A percentile compares a stretch with the other conserved stretches of the same genome.
phyloP scores from a whole-genome alignment of 2,113 vertebrate species.

The Steatornis caripensis region DNA sequence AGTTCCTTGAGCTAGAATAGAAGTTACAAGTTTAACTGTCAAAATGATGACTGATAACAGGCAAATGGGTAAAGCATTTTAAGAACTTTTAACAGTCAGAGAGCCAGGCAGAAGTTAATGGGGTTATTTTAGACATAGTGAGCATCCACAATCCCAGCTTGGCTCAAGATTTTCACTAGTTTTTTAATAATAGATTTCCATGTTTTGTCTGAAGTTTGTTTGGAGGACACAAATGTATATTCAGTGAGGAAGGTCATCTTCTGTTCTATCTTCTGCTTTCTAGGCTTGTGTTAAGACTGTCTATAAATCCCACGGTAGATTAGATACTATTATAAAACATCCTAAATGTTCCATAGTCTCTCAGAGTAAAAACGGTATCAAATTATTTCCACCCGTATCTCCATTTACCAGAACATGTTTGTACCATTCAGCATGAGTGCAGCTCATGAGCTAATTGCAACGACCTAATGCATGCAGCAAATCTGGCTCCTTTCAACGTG shows the following conservation, averaged over 20 bases:
- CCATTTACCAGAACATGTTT: not conserved
- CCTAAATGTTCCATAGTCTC: not conserved
- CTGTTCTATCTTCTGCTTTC: not conserved
- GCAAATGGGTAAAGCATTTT: not conserved
- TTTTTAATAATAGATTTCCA: not conserved
- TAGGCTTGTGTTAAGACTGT: not conserved
- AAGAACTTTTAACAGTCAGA: not conserved
- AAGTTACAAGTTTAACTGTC: not conserved
- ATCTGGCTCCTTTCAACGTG: not conserved
- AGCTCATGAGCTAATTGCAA: not conserved
- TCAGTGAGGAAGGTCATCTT: not conserved
- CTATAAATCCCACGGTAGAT: not conserved
- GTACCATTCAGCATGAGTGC: not conserved
- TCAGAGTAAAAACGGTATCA: not conserved
- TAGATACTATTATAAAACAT: not conserved
- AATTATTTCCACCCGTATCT: not conserved
- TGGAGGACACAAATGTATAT: not conserved
- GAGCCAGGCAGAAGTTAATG: not conserved
- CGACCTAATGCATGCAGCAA: not conserved
- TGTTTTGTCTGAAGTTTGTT: not conserved
- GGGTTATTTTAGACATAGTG: not conserved
- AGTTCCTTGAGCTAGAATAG: not conserved
- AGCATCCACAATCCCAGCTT: not conserved
- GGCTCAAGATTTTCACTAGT: not conserved
- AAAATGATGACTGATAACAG: not conserved